Conservation (phyloP, 1,140 invertebrate species). For the Amyelois transitella region DNA sequence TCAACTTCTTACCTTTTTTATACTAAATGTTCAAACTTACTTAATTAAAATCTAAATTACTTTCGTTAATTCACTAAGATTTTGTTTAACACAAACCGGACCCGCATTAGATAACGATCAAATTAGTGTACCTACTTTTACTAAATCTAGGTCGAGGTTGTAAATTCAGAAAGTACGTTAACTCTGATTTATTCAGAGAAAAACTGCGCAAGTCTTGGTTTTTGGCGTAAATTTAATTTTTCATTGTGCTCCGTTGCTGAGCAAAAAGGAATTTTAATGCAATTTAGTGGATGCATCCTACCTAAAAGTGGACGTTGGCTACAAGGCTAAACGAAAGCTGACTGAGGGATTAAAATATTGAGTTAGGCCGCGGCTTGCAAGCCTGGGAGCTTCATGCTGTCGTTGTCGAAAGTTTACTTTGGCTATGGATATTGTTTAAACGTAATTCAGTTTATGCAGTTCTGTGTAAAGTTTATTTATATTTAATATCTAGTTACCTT, state of each 20-base stretch:
- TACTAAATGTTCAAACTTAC: too few species aligned
- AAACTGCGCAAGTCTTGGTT: slow-evolving; percentile 7
- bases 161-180: not conserved
- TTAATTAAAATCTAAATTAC: too few species aligned
- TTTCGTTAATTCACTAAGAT: not conserved
- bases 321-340: slow-evolving; percentile 1
- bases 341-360: not conserved
- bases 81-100: not conserved
- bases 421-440: too few species aligned
- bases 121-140: not conserved
- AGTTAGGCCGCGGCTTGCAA: not conserved
- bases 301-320: slow-evolving; percentile 7
- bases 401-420: not conserved
- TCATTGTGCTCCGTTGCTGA: slow-evolving; percentile 14
- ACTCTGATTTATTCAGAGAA: slow-evolving; percentile 7
- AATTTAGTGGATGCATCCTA: slow-evolving; percentile 36
- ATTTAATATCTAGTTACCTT: too few species aligned
- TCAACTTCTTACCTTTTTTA: too few species aligned
- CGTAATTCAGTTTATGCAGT: too few species aligned
- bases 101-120: not conserved
- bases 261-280: slow-evolving; percentile 46
- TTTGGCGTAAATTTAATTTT: slow-evolving; percentile 11
- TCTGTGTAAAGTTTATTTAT: too few species aligned
- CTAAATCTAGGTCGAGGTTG: not conserved
- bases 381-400: not conserved